A percentile compares a stretch with the other conserved stretches of the same genome.
phyloP scores from a whole-genome alignment of 2,113 vertebrate species.

The Myiozetetes cayanensis region DNA sequence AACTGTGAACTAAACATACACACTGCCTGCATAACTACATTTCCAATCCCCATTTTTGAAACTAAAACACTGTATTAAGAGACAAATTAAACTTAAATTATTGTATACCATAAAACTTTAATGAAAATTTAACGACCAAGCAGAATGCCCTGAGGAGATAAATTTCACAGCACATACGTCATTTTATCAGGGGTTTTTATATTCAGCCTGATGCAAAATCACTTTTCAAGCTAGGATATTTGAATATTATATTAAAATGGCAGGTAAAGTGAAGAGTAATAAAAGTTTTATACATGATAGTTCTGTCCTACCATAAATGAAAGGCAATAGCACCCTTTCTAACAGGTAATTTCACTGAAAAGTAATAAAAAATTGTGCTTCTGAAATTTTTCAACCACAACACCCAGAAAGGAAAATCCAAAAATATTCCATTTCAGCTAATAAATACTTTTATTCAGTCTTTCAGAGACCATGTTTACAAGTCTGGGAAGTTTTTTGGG shows the following conservation, averaged over 20 bases:
- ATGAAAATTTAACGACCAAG: background rate
- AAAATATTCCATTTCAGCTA: background rate
- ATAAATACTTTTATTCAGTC: background rate
- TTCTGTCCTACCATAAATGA: background rate
- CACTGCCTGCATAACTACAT: background rate
- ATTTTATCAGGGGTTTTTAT: background rate
- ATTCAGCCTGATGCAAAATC: background rate
- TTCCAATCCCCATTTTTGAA: background rate
- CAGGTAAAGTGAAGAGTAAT: background rate
- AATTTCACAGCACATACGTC: background rate
- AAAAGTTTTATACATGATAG: background rate
- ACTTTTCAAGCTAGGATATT: background rate
- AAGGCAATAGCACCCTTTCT: background rate
- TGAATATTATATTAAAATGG: background rate
- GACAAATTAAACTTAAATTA: background rate
- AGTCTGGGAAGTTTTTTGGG: background rate
- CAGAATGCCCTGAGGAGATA: background rate
- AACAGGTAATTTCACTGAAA: background rate
- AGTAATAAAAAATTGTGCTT: background rate
- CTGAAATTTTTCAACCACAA: background rate
- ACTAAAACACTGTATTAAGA: background rate
- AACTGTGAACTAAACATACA: background rate
- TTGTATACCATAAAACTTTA: background rate
- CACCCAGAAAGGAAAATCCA: background rate
- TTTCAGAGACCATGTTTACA: background rate